phyloP scores from a whole-genome alignment of 2,888 invertebrate genomes.

The Incurvaria masculella region DNA sequence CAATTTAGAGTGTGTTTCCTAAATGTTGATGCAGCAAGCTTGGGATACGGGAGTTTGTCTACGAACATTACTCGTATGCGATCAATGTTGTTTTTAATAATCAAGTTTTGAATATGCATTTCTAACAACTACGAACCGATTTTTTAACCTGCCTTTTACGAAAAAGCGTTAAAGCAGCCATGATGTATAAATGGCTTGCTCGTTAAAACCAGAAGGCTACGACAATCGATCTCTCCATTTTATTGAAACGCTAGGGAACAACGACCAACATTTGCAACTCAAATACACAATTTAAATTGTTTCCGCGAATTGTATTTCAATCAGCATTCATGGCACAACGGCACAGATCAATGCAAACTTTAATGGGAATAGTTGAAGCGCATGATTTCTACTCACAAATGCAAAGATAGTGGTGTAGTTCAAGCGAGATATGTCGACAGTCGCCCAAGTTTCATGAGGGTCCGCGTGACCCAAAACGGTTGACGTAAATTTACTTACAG shows the following conservation, averaged over 20 bases:
- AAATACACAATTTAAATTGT: not conserved
- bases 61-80: too few relatives aligned
- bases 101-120: too few relatives aligned
- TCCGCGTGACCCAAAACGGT: not conserved
- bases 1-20: too few relatives aligned
- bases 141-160: too few relatives aligned
- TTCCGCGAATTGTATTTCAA: not conserved
- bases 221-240: too few relatives aligned
- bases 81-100: too few relatives aligned
- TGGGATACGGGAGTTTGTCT: slow-evolving; percentile 33
- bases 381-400: not conserved
- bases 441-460: not conserved
- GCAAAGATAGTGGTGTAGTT: too few relatives aligned
- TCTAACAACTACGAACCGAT: too few relatives aligned
- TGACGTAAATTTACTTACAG: not conserved
- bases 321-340: not conserved
- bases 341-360: not conserved
- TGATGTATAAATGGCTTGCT: too few relatives aligned
- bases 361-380: not conserved
- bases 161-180: too few relatives aligned
- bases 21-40: slow-evolving; percentile 55
- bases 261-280: not conserved
- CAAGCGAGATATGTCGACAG: not conserved
- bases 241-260: not conserved
- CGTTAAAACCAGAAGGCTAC: too few relatives aligned